These are phyloP conservation scores for Aethes cnicana DNA, from an alignment of 2,888 invertebrate species.

Conservation along the genomic window DNA sequence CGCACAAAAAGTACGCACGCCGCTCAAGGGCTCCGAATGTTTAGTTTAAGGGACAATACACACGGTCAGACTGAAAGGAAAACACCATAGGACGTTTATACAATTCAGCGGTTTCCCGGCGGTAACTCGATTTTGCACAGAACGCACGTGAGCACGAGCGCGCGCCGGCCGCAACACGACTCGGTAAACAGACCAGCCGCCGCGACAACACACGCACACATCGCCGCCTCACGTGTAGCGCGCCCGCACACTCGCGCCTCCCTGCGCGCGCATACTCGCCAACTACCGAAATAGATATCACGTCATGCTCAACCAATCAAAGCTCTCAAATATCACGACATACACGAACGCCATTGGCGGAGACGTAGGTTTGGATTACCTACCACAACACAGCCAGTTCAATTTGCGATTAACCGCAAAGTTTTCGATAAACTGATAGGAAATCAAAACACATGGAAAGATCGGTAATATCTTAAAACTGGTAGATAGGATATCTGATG, in stretches of 20 bases:
- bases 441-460: slow-evolving; percentile 60
- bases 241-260: slow-evolving; percentile 50
- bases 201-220: slow-evolving; percentile 75
- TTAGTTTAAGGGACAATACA: slow-evolving; percentile 63
- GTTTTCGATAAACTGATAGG: slow-evolving; percentile 77
- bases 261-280: slow-evolving; percentile 68
- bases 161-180: slow-evolving; percentile 78
- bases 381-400: slow-evolving; percentile 68
- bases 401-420: slow-evolving; percentile 76
- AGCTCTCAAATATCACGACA: slow-evolving; percentile 57
- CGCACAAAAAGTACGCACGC: slow-evolving; percentile 62
- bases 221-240: slow-evolving; percentile 36
- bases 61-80: slow-evolving; percentile 67
- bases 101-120: slow-evolving; percentile 62
- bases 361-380: slow-evolving; percentile 71
- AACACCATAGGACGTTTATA: slow-evolving; percentile 68
- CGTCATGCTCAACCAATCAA: slow-evolving; percentile 68
- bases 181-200: slow-evolving; percentile 79
- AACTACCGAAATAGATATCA: slow-evolving; percentile 70
- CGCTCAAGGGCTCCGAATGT: slow-evolving; percentile 52
- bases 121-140: slow-evolving; percentile 66
- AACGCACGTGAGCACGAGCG: slow-evolving; percentile 85
- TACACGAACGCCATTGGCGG: slow-evolving; percentile 56
- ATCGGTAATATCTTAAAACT: slow-evolving; percentile 47
- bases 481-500: background rate